phyloP scores from a whole-genome alignment of 2,113 vertebrate genomes.

The Macroglossus sobrinus region DNA sequence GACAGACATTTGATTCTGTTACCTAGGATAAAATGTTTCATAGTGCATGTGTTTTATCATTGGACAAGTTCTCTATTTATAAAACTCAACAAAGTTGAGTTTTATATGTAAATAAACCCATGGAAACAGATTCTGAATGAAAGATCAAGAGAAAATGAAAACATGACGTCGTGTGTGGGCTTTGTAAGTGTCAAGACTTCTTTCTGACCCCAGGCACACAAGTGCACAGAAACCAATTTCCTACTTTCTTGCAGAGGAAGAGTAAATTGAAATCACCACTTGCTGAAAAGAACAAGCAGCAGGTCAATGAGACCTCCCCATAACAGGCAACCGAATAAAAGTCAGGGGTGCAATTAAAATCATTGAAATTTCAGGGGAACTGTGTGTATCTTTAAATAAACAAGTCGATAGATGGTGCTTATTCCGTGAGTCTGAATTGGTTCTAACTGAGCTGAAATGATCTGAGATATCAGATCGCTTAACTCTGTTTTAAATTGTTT shows the following conservation, averaged over 20 bases:
- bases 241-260: constrained; percentile 3
- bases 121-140: not conserved
- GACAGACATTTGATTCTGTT: not conserved
- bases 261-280: constrained; percentile 58
- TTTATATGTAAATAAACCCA: not conserved
- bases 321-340: constrained; percentile 37
- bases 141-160: not conserved
- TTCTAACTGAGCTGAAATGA: constrained; percentile 51
- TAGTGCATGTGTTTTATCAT: not conserved
- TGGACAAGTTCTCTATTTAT: not conserved
- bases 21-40: not conserved
- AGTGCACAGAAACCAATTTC: constrained; percentile 49
- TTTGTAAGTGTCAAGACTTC: not conserved
- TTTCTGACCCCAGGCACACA: constrained; percentile 13
- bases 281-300: constrained; percentile 37
- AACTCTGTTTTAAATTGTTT: constrained; percentile 41
- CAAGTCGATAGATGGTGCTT: constrained; percentile 55
- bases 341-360: constrained; percentile 46
- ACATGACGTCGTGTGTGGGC: not conserved
- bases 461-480: constrained; percentile 10
- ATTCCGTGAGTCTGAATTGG: constrained; percentile 23
- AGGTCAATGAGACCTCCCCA: not conserved
- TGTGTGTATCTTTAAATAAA: constrained; percentile 57
- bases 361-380: constrained; percentile 42
- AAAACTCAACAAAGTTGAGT: not conserved